Evolutionary conservation across 2,797 vertebrate species (phyloP).

Genomic region (Microctenopoma steveboyesi): DNA sequence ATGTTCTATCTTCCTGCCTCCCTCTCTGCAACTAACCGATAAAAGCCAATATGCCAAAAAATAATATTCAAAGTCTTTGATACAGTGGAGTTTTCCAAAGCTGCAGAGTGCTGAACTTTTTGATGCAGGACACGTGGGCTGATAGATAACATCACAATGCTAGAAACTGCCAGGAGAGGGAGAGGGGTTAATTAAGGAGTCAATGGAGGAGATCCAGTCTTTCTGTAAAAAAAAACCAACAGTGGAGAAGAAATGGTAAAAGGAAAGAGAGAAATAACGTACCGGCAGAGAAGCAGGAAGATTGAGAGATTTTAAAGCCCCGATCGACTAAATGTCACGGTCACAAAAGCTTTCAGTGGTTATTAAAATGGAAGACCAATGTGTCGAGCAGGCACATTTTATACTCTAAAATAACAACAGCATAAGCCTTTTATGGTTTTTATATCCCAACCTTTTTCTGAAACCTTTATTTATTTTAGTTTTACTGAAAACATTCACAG

Average conservation of each 20-base stretch:
- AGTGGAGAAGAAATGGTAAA: constrained; percentile 8
- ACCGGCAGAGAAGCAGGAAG: constrained; percentile 13
- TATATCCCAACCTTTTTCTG: not conserved
- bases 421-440: constrained; percentile 1
- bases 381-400: constrained; percentile 8
- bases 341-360: constrained; percentile 14
- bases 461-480: not conserved
- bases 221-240: constrained; percentile 43
- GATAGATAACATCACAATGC: constrained; percentile 46
- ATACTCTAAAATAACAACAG: constrained; percentile 1
- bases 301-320: constrained; percentile 10
- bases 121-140: constrained; percentile 38
- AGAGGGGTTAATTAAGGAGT: constrained; percentile 60
- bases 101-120: constrained; percentile 27
- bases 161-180: constrained; percentile 42
- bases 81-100: constrained; percentile 8
- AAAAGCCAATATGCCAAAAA: too few species aligned
- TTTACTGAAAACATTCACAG: not conserved
- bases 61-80: constrained; percentile 28
- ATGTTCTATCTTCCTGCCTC: too few species aligned
- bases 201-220: constrained; percentile 49
- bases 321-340: constrained; percentile 2
- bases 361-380: constrained; percentile 22
- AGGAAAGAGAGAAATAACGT: constrained; percentile 10
- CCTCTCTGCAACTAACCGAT: too few species aligned